These are phyloP conservation scores for Zeuzera pyrina DNA, from an alignment of 2,888 invertebrate species.

Conservation along the genomic window DNA sequence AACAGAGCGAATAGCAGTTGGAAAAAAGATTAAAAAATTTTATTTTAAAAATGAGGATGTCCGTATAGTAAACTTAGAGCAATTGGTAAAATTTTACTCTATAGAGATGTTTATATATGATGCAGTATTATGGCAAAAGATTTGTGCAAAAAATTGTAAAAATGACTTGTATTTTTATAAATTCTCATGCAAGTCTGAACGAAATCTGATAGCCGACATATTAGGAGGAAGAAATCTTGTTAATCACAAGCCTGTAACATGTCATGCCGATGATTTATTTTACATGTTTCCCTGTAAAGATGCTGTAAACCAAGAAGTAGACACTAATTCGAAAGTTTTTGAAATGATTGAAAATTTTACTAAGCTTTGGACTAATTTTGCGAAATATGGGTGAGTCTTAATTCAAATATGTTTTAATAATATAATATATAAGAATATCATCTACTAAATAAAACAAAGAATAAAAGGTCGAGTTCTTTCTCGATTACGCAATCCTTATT, in stretches of 20 bases:
- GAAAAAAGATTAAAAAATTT: conserved; percentile 10
- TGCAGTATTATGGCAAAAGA: conserved; percentile 8
- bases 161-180: conserved; percentile 12
- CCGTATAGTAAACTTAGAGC: conserved; percentile 4
- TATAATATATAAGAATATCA: too few species aligned
- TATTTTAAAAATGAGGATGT: conserved; percentile 11
- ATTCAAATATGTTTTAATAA: too few species aligned
- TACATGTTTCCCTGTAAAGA: conserved; percentile 10
- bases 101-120: conserved; percentile 7
- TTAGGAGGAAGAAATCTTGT: conserved; percentile 1
- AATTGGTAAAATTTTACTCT: conserved; percentile 5
- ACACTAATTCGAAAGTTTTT: conserved; percentile 6
- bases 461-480: background rate
- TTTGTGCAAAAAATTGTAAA: conserved; percentile 3
- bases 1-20: conserved; percentile 9
- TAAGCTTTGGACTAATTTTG: conserved; percentile 15
- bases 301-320: conserved; percentile 1
- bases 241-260: conserved; percentile 5
- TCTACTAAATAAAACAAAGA: too few species aligned
- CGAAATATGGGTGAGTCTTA: conserved; percentile 15
- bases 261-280: conserved; percentile 13
- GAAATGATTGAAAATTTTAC: conserved; percentile 10
- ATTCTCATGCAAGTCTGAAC: conserved; percentile 12
- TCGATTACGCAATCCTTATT: too few species aligned
- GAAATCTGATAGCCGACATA: conserved; percentile 9